A percentile compares a stretch with the other conserved stretches of the same genome.
These are phyloP conservation scores for Lophotriccus pileatus DNA, from an alignment of 2,797 vertebrate genomes.

Conservation along the genomic window DNA sequence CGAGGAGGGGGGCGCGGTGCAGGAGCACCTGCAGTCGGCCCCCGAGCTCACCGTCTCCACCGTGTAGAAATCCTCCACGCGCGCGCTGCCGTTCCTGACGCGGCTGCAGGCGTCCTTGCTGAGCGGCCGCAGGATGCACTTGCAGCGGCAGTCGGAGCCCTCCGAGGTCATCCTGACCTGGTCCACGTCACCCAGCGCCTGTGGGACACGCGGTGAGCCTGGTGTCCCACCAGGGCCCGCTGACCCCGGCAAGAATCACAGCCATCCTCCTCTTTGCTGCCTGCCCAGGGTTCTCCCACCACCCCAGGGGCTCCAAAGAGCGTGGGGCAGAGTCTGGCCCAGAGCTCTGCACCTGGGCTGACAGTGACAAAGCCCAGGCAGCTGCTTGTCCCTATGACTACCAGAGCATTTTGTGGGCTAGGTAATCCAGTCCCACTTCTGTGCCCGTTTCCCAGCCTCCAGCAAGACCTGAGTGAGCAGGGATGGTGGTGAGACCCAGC, in stretches of 20 bases:
- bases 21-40: slow-evolving; percentile 93
- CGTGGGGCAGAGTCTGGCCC: rapidly evolving
- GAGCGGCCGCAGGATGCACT: slow-evolving; percentile 95
- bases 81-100: slow-evolving; percentile 80
- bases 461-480: background rate
- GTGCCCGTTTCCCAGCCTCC: background rate
- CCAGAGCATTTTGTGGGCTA: background rate
- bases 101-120: slow-evolving; percentile 89
- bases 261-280: background rate
- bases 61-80: slow-evolving; percentile 93
- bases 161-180: slow-evolving; percentile 95
- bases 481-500: background rate
- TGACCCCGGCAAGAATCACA: background rate
- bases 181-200: slow-evolving; percentile 83
- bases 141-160: slow-evolving; percentile 96
- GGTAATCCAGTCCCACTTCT: background rate
- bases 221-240: background rate
- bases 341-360: background rate
- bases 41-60: slow-evolving; percentile 97
- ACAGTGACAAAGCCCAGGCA: rapidly evolving
- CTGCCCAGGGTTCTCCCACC: background rate
- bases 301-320: background rate
- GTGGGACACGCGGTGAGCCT: background rate
- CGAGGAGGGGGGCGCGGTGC: slow-evolving; percentile 91
- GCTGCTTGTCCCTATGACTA: rapidly evolving